A percentile compares a stretch with the other conserved stretches of the same genome.
Conservation (phyloP, 2,113 vertebrate species). For the Tychaedon coryphoeus region DNA sequence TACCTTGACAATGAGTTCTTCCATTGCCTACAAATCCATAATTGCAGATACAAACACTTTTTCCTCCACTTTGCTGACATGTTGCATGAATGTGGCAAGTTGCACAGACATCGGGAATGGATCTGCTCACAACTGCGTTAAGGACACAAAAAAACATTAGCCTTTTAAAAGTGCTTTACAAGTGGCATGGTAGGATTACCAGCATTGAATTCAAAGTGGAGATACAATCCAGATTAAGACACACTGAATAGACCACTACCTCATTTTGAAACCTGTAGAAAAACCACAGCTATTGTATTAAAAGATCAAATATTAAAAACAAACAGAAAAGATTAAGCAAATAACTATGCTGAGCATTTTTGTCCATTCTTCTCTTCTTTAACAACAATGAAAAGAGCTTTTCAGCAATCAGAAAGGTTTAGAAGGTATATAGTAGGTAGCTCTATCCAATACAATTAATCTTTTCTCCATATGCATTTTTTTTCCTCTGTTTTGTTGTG, state of each 20-base stretch:
- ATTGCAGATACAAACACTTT: conserved; percentile 88
- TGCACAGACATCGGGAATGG: conserved; percentile 77
- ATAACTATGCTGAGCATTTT: neutral
- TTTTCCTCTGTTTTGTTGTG: neutral
- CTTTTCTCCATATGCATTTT: neutral
- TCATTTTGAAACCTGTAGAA: neutral
- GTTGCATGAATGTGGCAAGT: conserved; percentile 87
- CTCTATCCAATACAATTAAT: neutral
- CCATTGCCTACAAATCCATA: conserved; percentile 94
- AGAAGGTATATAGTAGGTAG: neutral
- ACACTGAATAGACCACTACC: neutral
- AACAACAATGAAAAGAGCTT: neutral
- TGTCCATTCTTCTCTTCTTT: neutral
- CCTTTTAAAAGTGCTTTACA: neutral
- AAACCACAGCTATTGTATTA: neutral
- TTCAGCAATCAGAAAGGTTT: neutral
- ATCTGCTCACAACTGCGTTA: neutral
- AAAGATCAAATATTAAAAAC: neutral
- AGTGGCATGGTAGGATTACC: neutral
- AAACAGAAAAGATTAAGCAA: neutral
- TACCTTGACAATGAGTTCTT: conserved; percentile 85
- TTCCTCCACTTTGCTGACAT: conserved; percentile 79
- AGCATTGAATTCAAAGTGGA: neutral
- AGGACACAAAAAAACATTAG: neutral
- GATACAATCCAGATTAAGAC: neutral